Evolutionary conservation across 2,797 vertebrate species (phyloP).

Genomic region (Amazona finschi): DNA sequence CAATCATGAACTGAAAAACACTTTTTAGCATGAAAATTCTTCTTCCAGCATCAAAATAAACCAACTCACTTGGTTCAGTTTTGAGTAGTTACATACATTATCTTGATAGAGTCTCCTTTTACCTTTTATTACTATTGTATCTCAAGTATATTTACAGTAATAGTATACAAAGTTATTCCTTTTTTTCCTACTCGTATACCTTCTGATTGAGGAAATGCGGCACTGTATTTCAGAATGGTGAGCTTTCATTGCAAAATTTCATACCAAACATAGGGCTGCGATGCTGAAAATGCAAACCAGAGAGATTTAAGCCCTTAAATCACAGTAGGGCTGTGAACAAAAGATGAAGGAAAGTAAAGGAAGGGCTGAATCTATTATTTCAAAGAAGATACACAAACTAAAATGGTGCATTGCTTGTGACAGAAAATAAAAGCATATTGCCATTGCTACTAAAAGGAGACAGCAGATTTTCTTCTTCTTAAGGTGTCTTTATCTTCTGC

Average conservation of each 20-base stretch:
- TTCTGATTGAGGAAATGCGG: not conserved
- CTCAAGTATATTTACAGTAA: not conserved
- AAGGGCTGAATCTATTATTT: not conserved
- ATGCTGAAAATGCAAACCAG: not conserved
- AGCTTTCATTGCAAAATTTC: not conserved
- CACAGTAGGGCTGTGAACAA: not conserved
- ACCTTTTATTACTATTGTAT: not conserved
- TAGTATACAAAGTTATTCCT: not conserved
- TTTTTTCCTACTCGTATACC: not conserved
- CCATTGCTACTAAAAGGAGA: not conserved
- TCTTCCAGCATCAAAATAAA: not conserved
- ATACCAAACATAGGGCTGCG: not conserved
- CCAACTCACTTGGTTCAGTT: not conserved
- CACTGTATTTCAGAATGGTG: not conserved
- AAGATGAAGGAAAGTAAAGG: not conserved
- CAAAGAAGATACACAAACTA: not conserved
- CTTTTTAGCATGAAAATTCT: not conserved
- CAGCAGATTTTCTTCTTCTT: not conserved
- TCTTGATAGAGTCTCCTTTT: not conserved
- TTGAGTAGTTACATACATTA: not conserved
- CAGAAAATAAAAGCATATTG: not conserved
- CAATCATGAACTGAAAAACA: slow-evolving; percentile 1
- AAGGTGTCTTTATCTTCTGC: not conserved
- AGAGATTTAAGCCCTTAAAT: not conserved
- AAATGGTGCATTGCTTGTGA: not conserved